Conservation (phyloP, 1,140 invertebrate genomes). For the Lepidurus couesii region DNA sequence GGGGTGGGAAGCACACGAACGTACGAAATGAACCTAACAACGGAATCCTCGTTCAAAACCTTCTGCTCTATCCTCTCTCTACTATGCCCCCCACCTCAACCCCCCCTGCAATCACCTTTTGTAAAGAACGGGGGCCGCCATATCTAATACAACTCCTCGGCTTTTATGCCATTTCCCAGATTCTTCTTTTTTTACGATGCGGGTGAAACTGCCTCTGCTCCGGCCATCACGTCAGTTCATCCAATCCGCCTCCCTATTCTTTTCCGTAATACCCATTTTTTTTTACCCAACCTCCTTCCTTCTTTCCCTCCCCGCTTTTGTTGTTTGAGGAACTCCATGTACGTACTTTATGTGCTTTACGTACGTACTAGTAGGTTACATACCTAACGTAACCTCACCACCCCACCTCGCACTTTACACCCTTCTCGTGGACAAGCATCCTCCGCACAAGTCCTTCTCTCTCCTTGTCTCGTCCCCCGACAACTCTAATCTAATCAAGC, state of each 20-base stretch:
- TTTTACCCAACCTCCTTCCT: neutral
- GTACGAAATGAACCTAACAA: too few relatives aligned
- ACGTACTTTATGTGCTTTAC: too few relatives aligned
- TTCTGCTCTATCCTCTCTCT: too few relatives aligned
- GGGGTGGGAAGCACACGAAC: too few relatives aligned
- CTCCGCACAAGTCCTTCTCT: neutral
- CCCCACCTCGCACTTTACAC: too few relatives aligned
- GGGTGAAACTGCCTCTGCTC: neutral
- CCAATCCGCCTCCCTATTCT: neutral
- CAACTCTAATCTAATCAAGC: conserved; percentile 21
- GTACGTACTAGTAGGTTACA: too few relatives aligned
- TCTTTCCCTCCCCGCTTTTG: neutral
- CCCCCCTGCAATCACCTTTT: neutral
- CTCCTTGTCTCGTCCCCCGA: neutral
- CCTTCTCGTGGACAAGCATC: too few relatives aligned
- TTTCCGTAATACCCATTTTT: conserved; percentile 11
- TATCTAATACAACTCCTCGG: neutral
- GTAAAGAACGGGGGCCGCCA: neutral
- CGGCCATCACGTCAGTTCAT: neutral
- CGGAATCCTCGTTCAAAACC: too few relatives aligned
- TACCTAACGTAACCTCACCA: too few relatives aligned
- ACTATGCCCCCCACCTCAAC: too few relatives aligned
- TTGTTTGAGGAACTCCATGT: neutral
- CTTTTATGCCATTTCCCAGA: conserved; percentile 8
- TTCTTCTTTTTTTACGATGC: conserved; percentile 10